phyloP scores from a whole-genome alignment of 2,888 invertebrate species.

The Metellina segmentata region DNA sequence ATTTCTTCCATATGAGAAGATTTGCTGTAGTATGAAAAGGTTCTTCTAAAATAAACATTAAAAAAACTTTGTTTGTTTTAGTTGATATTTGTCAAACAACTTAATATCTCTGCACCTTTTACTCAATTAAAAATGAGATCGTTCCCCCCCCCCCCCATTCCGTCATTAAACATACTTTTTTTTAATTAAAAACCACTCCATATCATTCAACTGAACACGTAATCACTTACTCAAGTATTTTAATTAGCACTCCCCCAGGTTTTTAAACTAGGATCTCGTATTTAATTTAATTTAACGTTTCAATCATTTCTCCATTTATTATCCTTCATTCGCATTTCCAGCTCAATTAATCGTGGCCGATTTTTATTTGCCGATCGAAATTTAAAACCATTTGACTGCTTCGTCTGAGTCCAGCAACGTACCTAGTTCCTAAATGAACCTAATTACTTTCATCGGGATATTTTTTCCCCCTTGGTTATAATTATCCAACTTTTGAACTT shows the following conservation, averaged over 20 bases:
- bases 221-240: not conserved
- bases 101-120: too few relatives aligned
- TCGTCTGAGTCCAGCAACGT: not conserved
- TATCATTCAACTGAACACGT: not conserved
- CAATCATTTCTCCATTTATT: slow-evolving; percentile 20
- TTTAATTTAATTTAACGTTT: slow-evolving; percentile 22
- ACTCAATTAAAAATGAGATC: too few relatives aligned
- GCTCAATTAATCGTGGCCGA: not conserved
- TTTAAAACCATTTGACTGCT: slow-evolving; percentile 2
- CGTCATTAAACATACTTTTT: too few relatives aligned
- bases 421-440: not conserved
- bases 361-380: not conserved
- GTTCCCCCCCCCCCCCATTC: too few relatives aligned
- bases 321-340: not conserved
- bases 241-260: not conserved
- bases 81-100: too few relatives aligned
- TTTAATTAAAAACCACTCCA: not conserved
- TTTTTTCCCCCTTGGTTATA: not conserved
- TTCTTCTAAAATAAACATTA: too few relatives aligned
- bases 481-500: not conserved
- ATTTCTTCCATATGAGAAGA: too few relatives aligned
- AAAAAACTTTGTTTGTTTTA: too few relatives aligned
- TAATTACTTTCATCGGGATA: not conserved
- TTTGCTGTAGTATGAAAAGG: too few relatives aligned
- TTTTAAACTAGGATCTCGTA: not conserved